Evolutionary conservation across 37 sponge, comb jelly and placozoan genomes (phyloP), one percentile per base, ranked within the genome.

Genomic region (Aphrocallistes beatrix): DNA sequence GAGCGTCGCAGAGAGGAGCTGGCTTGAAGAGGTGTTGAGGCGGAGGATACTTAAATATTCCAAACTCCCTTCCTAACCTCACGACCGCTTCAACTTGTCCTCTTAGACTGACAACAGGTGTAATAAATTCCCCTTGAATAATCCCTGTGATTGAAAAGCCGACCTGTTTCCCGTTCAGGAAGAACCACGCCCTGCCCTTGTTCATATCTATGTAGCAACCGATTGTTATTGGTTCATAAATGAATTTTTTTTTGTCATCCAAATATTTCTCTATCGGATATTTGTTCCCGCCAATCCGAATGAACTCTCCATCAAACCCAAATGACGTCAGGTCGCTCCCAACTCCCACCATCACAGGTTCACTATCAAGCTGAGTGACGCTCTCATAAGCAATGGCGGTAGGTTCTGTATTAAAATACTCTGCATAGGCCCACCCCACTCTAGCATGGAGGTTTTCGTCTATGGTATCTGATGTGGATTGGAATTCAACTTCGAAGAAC

Each of bases 241-340:
- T 6, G 21, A 60, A 25, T 13, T 60, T 19, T 60, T 25, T 21
- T 32, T 13, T 60, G 8, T 60, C 75, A 60, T 60, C 75, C 75
- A 60, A 25, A 25, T 3, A 19, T 28, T 13, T 30, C 21, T 60
- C 75, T 28, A 60, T 30, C 34, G 25, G 75, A 13, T 60, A 60
- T 60, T 60, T 60, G 75, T 60, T 60, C 8, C 75, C 75, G n/a
- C 75, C 75, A 60, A 60, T 60, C 75, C 75, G n/a, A 8, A 60
- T 60, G 75, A 60, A 60, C 34, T 60, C 28, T 13, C 75, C 75
- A 60, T 60, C 75, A 60, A 60, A 60, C 25, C 75, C 75, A 13
- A 60, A 60, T 3, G 75, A 60, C 3, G 75, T 60, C 25, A 60
- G 21, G n/a, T 60, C 75, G 34, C 75, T 60, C 10, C 75, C 75